These are phyloP conservation scores for Falco concolor DNA, from an alignment of 2,797 vertebrate genomes.

Conservation along the genomic window DNA sequence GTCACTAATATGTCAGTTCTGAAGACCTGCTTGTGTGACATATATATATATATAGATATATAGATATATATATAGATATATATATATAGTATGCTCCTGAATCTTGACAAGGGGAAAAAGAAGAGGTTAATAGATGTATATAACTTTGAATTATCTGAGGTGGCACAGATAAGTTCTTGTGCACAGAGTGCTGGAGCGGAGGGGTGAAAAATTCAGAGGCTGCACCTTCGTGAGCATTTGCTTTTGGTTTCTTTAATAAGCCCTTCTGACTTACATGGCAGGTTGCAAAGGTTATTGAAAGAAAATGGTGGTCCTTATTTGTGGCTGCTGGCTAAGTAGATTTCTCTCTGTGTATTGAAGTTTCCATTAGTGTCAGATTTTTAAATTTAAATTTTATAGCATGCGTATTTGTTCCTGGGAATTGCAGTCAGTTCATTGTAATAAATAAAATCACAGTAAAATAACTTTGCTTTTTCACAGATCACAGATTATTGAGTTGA, in stretches of 20 bases:
- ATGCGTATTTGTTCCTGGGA: background rate
- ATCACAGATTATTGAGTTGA: constrained; percentile 25
- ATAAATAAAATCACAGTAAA: constrained; percentile 51
- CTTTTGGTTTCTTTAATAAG: background rate
- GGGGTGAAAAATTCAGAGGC: background rate
- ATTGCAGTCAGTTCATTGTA: background rate
- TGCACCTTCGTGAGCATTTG: background rate
- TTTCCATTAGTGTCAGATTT: constrained; percentile 51
- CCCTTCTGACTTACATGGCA: background rate
- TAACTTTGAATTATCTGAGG: background rate
- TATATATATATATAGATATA: background rate
- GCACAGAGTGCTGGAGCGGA: background rate
- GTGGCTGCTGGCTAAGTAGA: constrained; percentile 11
- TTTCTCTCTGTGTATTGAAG: background rate
- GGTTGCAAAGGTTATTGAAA: background rate
- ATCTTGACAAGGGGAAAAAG: background rate
- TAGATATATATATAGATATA: too few species aligned
- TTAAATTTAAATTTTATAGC: constrained; percentile 35
- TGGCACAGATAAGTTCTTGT: background rate
- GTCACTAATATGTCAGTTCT: background rate
- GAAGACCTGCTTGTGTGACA: background rate
- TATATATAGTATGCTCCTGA: background rate
- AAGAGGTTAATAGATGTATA: accelerated
- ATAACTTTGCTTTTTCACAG: constrained; percentile 20
- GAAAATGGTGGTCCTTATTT: background rate